Percentiles rank a stretch among this genome's conserved stretches.
These are phyloP conservation scores for Chlamydotis undulata DNA, from an alignment of 2,113 vertebrate genomes.

Conservation along the genomic window DNA sequence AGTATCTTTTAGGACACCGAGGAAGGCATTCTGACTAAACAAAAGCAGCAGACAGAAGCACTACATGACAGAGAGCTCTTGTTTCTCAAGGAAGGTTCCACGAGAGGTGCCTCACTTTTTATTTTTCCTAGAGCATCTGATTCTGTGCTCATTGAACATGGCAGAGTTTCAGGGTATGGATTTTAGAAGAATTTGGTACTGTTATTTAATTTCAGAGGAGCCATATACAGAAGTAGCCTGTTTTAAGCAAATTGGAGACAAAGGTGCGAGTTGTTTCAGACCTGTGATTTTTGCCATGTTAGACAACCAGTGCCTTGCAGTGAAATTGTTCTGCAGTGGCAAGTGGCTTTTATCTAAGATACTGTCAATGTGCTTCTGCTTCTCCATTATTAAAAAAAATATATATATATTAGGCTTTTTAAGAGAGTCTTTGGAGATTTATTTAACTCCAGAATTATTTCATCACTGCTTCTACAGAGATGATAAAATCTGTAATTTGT, in stretches of 20 bases:
- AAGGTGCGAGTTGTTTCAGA: neutral
- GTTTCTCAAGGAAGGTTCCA: neutral
- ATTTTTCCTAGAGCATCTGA: neutral
- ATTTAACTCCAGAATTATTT: neutral
- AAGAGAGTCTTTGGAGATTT: neutral
- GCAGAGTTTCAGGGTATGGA: neutral
- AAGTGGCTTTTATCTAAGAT: neutral
- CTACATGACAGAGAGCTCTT: neutral
- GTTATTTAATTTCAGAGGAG: neutral
- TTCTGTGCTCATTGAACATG: neutral
- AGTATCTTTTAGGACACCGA: neutral
- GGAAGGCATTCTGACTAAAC: neutral
- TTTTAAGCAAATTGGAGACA: neutral
- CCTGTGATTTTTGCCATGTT: neutral
- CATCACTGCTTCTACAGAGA: neutral
- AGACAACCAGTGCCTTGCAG: neutral
- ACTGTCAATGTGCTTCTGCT: neutral
- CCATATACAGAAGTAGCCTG: neutral
- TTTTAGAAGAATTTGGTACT: neutral
- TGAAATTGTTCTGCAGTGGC: neutral
- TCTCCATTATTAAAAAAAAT: neutral
- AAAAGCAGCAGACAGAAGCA: neutral
- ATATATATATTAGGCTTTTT: neutral
- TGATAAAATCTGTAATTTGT: conserved; percentile 17
- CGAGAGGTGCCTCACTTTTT: neutral